Base-by-base conservation (phyloP, 2,888 invertebrate species). In the Parnassius apollo region DNA sequence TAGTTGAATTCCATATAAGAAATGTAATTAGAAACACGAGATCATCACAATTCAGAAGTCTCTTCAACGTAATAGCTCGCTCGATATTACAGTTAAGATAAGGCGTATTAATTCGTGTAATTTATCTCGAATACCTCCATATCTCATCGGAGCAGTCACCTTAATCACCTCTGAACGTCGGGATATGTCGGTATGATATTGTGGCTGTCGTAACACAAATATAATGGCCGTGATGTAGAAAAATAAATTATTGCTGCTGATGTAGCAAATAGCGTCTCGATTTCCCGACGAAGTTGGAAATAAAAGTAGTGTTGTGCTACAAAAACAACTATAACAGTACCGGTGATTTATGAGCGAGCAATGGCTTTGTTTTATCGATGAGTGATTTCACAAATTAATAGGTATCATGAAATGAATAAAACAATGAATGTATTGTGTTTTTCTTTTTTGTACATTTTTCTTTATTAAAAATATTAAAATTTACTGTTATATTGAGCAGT, bases 91-190 rank as follows among this genome's bases (percentile, higher is more conserved):
- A 62, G 52, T 62, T 57, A 53, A 64, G 64, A 64, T 64, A 61
- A 53, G 64, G 60, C 57, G 64, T 56, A 62, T 64, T 67, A 67
- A 66, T 66, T 64, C 67, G 62, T 60, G 58, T 59, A 65, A 65
- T 67, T 65, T 67, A 67, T 66, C 64, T 60, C 48, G 59, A 59
- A 65, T 62, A 59, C 56, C 58, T 48, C 61, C 56, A 61, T 65
- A 62, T 62, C 61, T 62, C 61, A 65, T 55, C 55, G 44, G 35
- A 18, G 56, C 61, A 59, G 62, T 59, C 67, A 64, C 46, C 62
- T 66, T 52, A 64, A 62, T 66, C 61, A 64, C 64, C 42, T 25
- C 46, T 35, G 48, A 42, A 59, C 62, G 62, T 59, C 49, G 57
- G 62, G 57, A 58, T 62, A 62, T 57, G 57, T 57, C 57, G 42